Percentiles rank a stretch among this genome's conserved stretches.
Conservation (phyloP, 2,888 invertebrate genomes). For the Harpagoxenus sublaevis region DNA sequence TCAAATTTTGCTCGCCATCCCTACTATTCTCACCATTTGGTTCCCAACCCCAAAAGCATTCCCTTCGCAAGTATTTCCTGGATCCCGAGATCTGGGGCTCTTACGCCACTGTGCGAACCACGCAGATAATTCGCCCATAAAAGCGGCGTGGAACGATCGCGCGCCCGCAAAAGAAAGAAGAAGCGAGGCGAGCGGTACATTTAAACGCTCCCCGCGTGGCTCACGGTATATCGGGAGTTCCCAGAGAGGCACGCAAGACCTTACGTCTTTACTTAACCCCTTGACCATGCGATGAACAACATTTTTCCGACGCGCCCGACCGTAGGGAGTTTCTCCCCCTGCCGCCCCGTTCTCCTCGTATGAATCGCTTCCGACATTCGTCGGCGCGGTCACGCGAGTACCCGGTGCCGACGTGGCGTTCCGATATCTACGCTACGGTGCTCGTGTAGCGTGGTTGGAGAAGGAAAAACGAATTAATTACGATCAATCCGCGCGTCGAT, state of each 20-base stretch:
- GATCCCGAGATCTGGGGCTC: not conserved
- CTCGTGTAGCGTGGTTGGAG: conserved; percentile 43
- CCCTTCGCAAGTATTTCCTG: not conserved
- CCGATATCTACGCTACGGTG: conserved; percentile 56
- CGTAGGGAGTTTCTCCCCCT: conserved; percentile 47
- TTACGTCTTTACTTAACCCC: conserved; percentile 73
- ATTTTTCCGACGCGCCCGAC: conserved; percentile 60
- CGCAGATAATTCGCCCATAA: conserved; percentile 56
- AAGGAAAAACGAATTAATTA: conserved; percentile 68
- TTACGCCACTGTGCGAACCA: conserved; percentile 55
- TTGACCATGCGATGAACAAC: conserved; percentile 69
- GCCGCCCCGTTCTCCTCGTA: conserved; percentile 13
- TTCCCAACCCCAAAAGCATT: not conserved
- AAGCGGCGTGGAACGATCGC: conserved; percentile 51
- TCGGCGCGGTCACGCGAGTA: conserved; percentile 60
- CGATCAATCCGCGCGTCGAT: conserved; percentile 56
- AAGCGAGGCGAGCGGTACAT: conserved; percentile 57
- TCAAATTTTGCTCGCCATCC: not conserved
- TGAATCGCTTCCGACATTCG: conserved; percentile 55
- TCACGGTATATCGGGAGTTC: conserved; percentile 57
- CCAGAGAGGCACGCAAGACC: conserved; percentile 58
- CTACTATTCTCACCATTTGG: not conserved
- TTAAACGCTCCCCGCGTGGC: conserved; percentile 49
- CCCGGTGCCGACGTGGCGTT: conserved; percentile 45
- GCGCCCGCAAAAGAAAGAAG: conserved; percentile 56